Base-by-base conservation (phyloP, 2,888 invertebrate species). In the Hartigia nigra region DNA sequence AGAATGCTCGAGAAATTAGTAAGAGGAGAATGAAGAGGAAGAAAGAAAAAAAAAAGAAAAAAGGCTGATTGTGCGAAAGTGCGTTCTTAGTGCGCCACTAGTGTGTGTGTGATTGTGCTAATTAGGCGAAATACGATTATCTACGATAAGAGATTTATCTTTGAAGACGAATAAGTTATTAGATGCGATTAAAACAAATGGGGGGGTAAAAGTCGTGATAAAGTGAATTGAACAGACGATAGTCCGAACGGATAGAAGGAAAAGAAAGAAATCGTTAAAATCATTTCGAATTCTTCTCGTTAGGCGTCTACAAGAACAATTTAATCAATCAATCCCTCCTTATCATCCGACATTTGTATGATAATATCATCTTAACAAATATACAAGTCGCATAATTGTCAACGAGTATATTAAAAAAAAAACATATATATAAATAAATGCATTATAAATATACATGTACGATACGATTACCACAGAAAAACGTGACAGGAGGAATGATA, bases 321-420 rank as follows among this genome's bases (percentile, higher is more conserved):
- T 82, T 76, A 83, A 81, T 79, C 77, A 80, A 80, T 79, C 79
- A 79, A 78, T 82, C 81, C 81, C 78, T 82, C 76, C 80, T 78
- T 81, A 79, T 79, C 78, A 82, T 78, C 74, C 74, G 69, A 81
- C 75, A 70, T 70, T 76, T 83, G 82, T 82, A 83, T 76, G 74
- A 79, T 79, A 81, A 81, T 32, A 39, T 76, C 75, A 69, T 37
- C 76, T 39, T 78, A 77, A 70, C 37, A 75, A 72, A 78, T 70
- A 78, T 78, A 39, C 31, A 39, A 70, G 37, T 31, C 72, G 31
- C 69, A 79, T 79, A 79, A 79, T 31, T 74, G 78, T 74, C 32
- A 74, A 76, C 74, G 70, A 78, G 23, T 35, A 74, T 12, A 32
- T 78, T 39, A 76, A 80, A 34, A n/a, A n/a, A n/a, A n/a, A n/a